Evolutionary conservation across 2,797 vertebrate genomes (phyloP).

Genomic region (Streptopelia turtur): DNA sequence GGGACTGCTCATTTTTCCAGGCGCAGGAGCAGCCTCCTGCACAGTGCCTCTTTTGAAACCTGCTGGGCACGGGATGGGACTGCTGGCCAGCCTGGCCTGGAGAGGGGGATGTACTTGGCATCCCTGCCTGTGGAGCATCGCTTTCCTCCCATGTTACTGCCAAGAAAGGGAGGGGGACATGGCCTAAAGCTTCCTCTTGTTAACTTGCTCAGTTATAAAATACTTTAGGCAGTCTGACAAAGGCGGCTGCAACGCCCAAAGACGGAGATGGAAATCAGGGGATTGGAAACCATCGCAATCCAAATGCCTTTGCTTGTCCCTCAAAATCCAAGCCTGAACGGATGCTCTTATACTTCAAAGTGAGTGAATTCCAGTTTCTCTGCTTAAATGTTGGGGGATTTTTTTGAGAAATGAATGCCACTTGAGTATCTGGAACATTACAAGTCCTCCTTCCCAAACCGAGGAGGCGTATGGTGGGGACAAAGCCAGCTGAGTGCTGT

Average conservation of each 20-base stretch:
- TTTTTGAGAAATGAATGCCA: neutral
- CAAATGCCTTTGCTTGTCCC: neutral
- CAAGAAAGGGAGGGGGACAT: neutral
- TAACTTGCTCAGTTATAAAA: neutral
- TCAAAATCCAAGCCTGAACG: neutral
- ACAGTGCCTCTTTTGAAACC: neutral
- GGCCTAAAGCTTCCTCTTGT: neutral
- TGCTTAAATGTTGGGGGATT: neutral
- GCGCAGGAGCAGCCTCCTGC: neutral
- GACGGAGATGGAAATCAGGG: neutral
- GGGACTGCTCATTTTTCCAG: neutral
- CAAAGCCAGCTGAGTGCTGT: fast-evolving
- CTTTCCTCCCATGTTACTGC: neutral
- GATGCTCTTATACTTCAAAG: neutral
- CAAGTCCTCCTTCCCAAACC: neutral
- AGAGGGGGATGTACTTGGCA: neutral
- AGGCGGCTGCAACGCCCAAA: neutral
- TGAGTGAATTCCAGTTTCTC: neutral
- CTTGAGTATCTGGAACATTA: neutral
- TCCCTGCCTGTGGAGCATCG: fast-evolving
- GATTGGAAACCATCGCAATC: neutral
- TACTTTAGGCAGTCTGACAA: neutral
- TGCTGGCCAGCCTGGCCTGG: neutral
- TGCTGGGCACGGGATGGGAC: fast-evolving
- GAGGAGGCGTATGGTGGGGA: neutral